A percentile compares a stretch with the other conserved stretches of the same genome.
These are phyloP conservation scores for Lepus americanus DNA, from an alignment of 2,113 vertebrate species.

Conservation along the genomic window DNA sequence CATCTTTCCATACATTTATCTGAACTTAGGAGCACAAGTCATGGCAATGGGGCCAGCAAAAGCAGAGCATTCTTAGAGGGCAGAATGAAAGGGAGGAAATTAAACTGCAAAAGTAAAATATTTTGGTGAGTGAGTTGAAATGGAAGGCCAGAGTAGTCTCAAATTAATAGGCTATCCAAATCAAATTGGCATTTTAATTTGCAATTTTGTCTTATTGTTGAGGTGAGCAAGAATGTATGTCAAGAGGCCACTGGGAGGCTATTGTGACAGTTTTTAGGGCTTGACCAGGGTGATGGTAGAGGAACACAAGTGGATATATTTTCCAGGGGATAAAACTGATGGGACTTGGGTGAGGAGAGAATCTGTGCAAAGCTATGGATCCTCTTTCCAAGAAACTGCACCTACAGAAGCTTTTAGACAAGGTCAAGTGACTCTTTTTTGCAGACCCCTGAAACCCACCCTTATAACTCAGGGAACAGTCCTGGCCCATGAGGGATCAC, in stretches of 20 bases:
- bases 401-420: neutral
- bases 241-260: neutral
- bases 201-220: neutral
- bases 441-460: neutral
- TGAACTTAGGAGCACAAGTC: neutral
- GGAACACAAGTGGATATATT: neutral
- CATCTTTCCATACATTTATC: neutral
- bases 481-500: neutral
- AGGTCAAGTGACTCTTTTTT: neutral
- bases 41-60: neutral
- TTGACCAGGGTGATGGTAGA: neutral
- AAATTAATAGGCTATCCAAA: neutral
- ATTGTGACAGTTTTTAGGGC: neutral
- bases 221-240: neutral
- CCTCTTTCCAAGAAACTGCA: neutral
- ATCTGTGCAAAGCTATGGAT: neutral
- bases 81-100: neutral
- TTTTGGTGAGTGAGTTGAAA: neutral
- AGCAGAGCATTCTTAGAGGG: neutral
- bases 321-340: neutral
- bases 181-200: constrained; percentile 12
- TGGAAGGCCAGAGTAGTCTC: neutral
- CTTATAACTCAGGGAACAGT: neutral
- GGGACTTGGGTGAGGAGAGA: neutral
- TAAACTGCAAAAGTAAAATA: neutral